These are phyloP conservation scores for Ylistrum balloti DNA, from an alignment of 1,140 invertebrate genomes.

Conservation along the genomic window DNA sequence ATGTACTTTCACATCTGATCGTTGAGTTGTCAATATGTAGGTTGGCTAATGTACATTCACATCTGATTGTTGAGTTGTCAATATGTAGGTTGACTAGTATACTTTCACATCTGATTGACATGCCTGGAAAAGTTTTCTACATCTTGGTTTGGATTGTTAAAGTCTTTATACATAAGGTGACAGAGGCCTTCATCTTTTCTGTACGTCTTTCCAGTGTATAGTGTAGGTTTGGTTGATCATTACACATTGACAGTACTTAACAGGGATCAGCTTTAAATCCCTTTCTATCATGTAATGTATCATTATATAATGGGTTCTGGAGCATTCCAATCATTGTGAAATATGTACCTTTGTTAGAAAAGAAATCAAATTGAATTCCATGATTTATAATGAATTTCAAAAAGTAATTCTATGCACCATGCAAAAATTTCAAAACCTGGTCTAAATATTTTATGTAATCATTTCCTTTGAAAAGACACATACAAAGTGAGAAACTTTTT, in stretches of 20 bases:
- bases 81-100: too few relatives aligned
- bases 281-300: not conserved
- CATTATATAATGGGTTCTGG: not conserved
- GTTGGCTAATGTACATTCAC: too few relatives aligned
- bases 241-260: not conserved
- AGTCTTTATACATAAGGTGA: too few relatives aligned
- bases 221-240: too few relatives aligned
- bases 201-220: too few relatives aligned
- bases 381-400: not conserved
- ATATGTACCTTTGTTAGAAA: not conserved
- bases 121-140: too few relatives aligned
- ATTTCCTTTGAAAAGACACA: not conserved
- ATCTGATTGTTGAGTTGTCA: too few relatives aligned
- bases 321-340: not conserved
- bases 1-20: too few relatives aligned
- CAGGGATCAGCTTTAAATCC: not conserved
- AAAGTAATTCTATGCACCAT: not conserved
- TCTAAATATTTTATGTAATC: not conserved
- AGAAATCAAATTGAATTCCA: constrained; percentile 7
- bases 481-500: not conserved
- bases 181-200: too few relatives aligned
- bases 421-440: not conserved
- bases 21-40: too few relatives aligned
- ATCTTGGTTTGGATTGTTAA: too few relatives aligned
- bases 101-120: too few relatives aligned